phyloP scores from a whole-genome alignment of 2,113 vertebrate species.

The Sitta europaea region DNA sequence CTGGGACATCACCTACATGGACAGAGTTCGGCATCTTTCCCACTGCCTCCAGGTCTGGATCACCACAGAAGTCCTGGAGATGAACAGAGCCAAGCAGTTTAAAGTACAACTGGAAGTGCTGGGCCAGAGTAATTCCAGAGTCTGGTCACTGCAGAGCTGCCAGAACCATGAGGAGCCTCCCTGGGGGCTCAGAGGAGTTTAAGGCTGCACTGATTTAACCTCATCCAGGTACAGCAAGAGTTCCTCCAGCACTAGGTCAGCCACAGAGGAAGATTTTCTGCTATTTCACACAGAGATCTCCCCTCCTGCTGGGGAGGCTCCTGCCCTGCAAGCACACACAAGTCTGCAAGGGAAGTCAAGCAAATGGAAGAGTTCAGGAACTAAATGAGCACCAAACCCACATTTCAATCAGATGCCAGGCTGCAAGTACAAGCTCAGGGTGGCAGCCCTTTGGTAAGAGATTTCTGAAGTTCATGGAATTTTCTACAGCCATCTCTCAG shows the following conservation, averaged over 20 bases:
- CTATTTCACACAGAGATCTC: background rate
- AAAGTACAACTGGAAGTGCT: background rate
- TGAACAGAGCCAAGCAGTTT: background rate
- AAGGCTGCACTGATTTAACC: background rate
- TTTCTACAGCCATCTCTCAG: background rate
- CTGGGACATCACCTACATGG: background rate
- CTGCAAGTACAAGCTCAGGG: background rate
- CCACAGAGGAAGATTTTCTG: background rate
- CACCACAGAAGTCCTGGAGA: background rate
- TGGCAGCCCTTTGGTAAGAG: background rate
- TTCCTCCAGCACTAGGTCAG: background rate
- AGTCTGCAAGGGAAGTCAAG: background rate
- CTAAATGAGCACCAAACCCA: background rate
- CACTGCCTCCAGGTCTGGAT: background rate
- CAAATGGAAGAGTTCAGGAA: background rate
- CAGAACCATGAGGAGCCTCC: background rate
- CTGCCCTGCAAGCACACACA: background rate
- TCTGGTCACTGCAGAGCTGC: background rate
- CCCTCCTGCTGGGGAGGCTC: background rate
- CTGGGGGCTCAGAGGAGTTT: background rate
- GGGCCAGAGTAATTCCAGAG: background rate
- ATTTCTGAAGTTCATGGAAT: background rate
- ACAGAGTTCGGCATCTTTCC: background rate
- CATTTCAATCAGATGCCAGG: background rate
- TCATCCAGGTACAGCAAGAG: background rate